Evolutionary conservation across 2,797 vertebrate species (phyloP).

Genomic region (Gymnothorax javanicus): DNA sequence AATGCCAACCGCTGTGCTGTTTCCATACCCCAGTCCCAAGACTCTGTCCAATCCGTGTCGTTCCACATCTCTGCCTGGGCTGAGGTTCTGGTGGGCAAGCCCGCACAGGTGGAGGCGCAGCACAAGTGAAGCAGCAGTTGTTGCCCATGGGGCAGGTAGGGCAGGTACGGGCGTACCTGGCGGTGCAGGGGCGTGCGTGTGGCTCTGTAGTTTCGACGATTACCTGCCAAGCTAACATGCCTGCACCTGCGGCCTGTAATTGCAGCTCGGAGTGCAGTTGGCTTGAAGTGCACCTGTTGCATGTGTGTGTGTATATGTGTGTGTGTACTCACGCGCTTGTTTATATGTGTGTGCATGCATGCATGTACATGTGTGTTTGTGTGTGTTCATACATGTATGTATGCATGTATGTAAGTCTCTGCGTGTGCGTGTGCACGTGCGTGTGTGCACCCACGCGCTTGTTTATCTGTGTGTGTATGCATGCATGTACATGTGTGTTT

Average conservation of each 20-base stretch:
- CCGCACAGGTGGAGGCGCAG: slow-evolving; percentile 7
- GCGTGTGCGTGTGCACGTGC: neutral
- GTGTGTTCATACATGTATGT: neutral
- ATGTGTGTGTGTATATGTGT: slow-evolving; percentile 3
- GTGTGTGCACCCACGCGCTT: neutral
- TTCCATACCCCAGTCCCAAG: neutral
- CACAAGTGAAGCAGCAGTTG: slow-evolving; percentile 28
- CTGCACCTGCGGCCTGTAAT: slow-evolving; percentile 30
- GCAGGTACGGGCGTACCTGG: slow-evolving; percentile 21
- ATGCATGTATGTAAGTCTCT: neutral
- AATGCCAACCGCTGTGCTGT: no score
- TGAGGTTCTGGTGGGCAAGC: slow-evolving; percentile 3
- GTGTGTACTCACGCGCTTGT: neutral
- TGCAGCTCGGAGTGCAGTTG: slow-evolving; percentile 33
- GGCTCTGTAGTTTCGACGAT: neutral
- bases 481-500: neutral
- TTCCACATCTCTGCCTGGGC: neutral
- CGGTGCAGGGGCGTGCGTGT: neutral
- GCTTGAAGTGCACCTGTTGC: slow-evolving; percentile 43
- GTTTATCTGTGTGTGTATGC: neutral
- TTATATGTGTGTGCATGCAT: neutral
- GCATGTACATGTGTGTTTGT: neutral
- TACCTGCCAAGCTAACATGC: slow-evolving; percentile 21
- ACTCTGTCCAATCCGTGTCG: neutral
- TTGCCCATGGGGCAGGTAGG: slow-evolving; percentile 25